A percentile compares a stretch with the other conserved stretches of the same genome.
These are phyloP conservation scores for Chrysotoxum bicinctum DNA, from an alignment of 2,888 invertebrate genomes.

Conservation along the genomic window DNA sequence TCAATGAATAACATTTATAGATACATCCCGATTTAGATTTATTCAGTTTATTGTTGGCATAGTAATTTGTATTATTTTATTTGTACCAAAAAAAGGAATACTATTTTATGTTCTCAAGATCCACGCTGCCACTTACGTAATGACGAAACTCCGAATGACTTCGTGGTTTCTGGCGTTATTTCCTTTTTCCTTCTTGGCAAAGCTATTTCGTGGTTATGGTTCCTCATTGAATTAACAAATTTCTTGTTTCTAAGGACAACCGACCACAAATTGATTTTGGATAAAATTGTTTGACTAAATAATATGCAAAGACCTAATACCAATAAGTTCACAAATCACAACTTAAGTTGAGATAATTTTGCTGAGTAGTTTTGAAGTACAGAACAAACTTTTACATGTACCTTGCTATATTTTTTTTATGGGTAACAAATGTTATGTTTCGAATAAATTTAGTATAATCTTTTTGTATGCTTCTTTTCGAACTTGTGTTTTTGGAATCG, in stretches of 20 bases:
- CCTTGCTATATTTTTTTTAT: slow-evolving; percentile 6
- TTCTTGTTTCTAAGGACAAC: slow-evolving; percentile 79
- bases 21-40: slow-evolving; percentile 59
- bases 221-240: slow-evolving; percentile 81
- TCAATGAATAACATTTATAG: slow-evolving; percentile 43
- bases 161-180: slow-evolving; percentile 7
- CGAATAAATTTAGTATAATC: slow-evolving; percentile 48
- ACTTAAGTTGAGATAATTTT: slow-evolving; percentile 22
- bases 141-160: slow-evolving; percentile 21
- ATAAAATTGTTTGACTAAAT: slow-evolving; percentile 54
- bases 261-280: slow-evolving; percentile 78
- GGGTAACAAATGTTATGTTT: slow-evolving; percentile 3
- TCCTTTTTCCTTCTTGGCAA: slow-evolving; percentile 41
- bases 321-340: slow-evolving; percentile 53
- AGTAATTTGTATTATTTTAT: slow-evolving; percentile 60
- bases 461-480: not conserved
- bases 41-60: slow-evolving; percentile 64
- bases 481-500: not conserved
- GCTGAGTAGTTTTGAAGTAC: slow-evolving; percentile 48
- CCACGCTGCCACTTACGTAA: slow-evolving; percentile 60
- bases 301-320: slow-evolving; percentile 46
- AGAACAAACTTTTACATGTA: slow-evolving; percentile 20
- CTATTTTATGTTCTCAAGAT: slow-evolving; percentile 17
- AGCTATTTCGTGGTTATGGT: slow-evolving; percentile 28
- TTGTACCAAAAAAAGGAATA: slow-evolving; percentile 23